Percentiles rank a stretch among this genome's conserved stretches.
These are phyloP conservation scores for Tethea ocularis DNA, from an alignment of 2,888 invertebrate species.

Conservation along the genomic window DNA sequence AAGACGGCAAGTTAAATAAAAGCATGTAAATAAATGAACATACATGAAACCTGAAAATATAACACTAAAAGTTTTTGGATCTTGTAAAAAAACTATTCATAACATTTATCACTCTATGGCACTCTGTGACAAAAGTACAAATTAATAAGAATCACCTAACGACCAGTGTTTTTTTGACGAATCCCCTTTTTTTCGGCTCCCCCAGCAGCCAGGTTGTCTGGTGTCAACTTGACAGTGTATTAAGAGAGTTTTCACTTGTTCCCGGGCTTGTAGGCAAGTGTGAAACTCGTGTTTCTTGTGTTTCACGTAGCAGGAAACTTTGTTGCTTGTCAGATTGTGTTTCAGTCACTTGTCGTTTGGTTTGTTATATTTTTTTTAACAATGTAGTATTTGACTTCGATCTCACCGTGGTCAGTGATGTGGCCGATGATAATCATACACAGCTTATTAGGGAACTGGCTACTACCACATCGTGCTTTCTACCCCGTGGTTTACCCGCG, in stretches of 20 bases:
- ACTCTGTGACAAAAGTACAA: slow-evolving; percentile 55
- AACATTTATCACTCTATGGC: slow-evolving; percentile 15
- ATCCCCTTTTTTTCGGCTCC: background rate
- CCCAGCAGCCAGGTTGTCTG: background rate
- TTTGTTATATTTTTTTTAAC: no score
- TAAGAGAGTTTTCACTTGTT: background rate
- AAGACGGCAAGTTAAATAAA: no score
- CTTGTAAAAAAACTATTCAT: background rate
- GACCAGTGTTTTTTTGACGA: slow-evolving; percentile 35
- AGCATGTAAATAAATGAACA: no score
- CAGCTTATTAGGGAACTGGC: no score
- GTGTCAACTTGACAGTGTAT: background rate
- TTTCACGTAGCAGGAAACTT: background rate
- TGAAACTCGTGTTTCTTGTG: background rate
- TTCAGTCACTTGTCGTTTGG: background rate
- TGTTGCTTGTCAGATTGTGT: background rate
- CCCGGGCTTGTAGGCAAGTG: background rate
- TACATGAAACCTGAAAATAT: no score
- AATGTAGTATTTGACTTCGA: no score
- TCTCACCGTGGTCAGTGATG: no score
- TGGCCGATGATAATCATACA: no score
- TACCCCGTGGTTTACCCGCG: no score
- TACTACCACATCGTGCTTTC: no score
- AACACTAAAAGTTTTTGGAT: no score
- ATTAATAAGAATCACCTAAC: slow-evolving; percentile 69